Evolutionary conservation across 2,888 invertebrate species (phyloP), one percentile per base, ranked within the genome.

Genomic region (Apomyelois bistriatella): DNA sequence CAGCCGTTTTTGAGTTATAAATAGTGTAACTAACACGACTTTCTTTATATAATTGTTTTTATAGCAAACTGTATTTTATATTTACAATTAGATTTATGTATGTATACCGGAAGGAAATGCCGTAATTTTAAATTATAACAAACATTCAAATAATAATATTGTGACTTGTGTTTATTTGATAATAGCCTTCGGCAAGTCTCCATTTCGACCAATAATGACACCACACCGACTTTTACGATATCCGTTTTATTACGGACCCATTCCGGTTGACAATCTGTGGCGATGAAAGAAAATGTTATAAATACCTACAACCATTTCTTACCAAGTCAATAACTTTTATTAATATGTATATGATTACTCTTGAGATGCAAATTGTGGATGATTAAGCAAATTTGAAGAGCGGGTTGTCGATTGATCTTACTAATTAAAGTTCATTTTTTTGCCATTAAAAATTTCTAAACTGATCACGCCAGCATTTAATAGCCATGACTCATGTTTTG

Each of bases 161-260:
- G 16, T 46, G 43, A 46, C 43, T 46, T 7, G 62, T 62, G 63
- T 72, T 74, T 67, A 72, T 78, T 75, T 72, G 65, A 70, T 71
- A 70, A 75, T 75, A 70, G 69, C 67, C 66, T 65, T 64, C 65
- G 56, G 60, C 58, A 51, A 59, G 58, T 60, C 60, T 63, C 66
- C 64, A 66, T 63, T 37, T 66, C 61, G 68, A 53, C 62, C 59
- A 62, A 68, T 69, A 70, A 76, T 71, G 65, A 74, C 66, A 63
- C 59, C 66, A 65, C 59, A 69, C 70, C 61, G 60, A 56, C 53
- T 69, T 82, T 82, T 79, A 82, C 67, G 72, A 78, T 72, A 74
- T 64, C 70, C 68, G 63, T 68, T 76, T 76, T 73, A 76, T 72
- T 68, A 60, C 54, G 52, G 41, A 51, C 58, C 62, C 64, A 59